Evolutionary conservation across 2,888 invertebrate species (phyloP).

Genomic region (Agonopterix heracliana): DNA sequence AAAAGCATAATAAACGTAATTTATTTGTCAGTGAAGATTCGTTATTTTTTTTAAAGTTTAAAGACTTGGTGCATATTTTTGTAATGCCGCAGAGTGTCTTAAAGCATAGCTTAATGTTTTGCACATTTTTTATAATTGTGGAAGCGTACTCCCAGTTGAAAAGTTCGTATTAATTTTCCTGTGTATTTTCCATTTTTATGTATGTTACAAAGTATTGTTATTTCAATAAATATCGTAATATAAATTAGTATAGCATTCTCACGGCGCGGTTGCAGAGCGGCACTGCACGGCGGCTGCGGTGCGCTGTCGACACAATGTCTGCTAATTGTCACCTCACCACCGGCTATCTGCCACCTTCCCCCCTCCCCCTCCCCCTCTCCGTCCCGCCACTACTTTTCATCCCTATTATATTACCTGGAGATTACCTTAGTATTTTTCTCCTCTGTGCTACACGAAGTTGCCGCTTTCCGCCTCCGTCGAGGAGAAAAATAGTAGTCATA

Average conservation of each 20-base stretch:
- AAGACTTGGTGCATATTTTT: constrained; percentile 4
- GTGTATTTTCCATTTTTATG: constrained; percentile 48
- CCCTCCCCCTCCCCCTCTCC: neutral
- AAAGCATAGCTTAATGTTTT: neutral
- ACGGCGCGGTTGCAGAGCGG: too few relatives aligned
- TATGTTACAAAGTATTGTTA: constrained; percentile 67
- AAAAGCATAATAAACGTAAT: neutral
- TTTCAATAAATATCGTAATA: constrained; percentile 55
- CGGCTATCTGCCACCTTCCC: neutral
- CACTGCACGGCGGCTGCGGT: too few relatives aligned
- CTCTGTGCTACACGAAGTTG: too few relatives aligned
- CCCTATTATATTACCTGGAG: too few relatives aligned
- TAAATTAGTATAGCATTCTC: too few relatives aligned
- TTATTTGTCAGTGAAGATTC: neutral
- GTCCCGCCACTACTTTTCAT: neutral
- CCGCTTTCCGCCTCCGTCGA: too few relatives aligned
- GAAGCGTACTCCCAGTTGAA: constrained; percentile 28
- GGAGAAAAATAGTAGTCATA: too few relatives aligned
- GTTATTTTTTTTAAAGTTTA: neutral
- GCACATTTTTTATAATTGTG: constrained; percentile 2
- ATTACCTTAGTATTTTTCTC: too few relatives aligned
- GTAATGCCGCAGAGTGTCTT: constrained; percentile 11
- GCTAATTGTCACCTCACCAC: constrained; percentile 4
- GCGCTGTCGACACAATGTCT: constrained; percentile 5
- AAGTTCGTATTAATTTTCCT: constrained; percentile 24